Evolutionary conservation across 2,888 invertebrate genomes (phyloP).

Genomic region (Cyclophora punctaria): DNA sequence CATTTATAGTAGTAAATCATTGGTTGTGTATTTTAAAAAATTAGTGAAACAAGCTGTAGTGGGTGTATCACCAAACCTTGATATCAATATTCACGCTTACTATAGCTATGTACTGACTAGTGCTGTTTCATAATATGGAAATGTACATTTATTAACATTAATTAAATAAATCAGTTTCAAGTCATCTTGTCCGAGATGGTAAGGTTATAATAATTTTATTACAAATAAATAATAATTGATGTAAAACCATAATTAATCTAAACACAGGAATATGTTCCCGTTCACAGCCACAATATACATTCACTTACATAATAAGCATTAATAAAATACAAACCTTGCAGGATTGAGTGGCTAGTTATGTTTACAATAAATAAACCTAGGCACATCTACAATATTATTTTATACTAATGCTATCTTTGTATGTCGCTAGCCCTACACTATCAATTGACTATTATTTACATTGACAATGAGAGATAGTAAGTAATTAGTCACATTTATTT

Average conservation of each 20-base stretch:
- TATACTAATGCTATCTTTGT: constrained; percentile 44
- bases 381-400: constrained; percentile 39
- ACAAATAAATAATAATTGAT: constrained; percentile 60
- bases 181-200: constrained; percentile 21
- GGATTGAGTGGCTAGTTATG: constrained; percentile 42
- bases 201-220: constrained; percentile 24
- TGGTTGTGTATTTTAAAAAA: constrained; percentile 5
- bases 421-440: constrained; percentile 38
- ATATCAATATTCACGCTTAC: constrained; percentile 6
- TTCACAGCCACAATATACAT: constrained; percentile 71
- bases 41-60: constrained; percentile 6
- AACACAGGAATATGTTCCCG: constrained; percentile 51
- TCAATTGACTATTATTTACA: constrained; percentile 63
- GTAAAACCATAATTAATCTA: constrained; percentile 63
- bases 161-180: constrained; percentile 6
- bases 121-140: constrained; percentile 13
- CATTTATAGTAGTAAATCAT: constrained; percentile 8
- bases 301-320: constrained; percentile 62
- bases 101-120: constrained; percentile 23
- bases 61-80: constrained; percentile 3
- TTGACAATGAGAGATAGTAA: constrained; percentile 31
- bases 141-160: constrained; percentile 6
- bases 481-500: constrained; percentile 35
- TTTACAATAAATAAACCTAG: constrained; percentile 39
- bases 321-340: constrained; percentile 56